These are phyloP conservation scores for Leptestheria dahalacensis DNA, from an alignment of 1,140 invertebrate genomes.

Conservation along the genomic window DNA sequence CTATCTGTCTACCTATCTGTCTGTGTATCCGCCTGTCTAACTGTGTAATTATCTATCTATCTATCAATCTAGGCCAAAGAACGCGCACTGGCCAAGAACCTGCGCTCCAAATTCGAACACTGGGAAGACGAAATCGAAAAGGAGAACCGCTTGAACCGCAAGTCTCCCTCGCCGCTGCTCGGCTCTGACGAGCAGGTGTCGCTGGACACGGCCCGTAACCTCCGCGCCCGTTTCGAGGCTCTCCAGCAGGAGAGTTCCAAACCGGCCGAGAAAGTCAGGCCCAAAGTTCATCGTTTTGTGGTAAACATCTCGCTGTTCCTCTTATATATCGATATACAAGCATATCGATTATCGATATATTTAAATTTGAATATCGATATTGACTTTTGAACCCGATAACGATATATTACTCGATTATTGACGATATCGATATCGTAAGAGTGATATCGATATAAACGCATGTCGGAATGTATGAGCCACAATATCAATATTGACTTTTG, in stretches of 20 bases:
- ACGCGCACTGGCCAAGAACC: constrained; percentile 63
- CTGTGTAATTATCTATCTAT: neutral
- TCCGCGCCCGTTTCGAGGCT: constrained; percentile 69
- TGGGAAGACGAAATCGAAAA: constrained; percentile 55
- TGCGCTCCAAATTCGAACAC: constrained; percentile 79
- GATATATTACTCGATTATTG: no score
- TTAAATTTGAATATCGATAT: no score
- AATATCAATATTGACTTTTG: no score
- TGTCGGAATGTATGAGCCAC: no score
- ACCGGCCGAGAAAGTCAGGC: constrained; percentile 36
- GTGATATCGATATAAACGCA: no score
- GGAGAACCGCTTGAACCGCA: constrained; percentile 28
- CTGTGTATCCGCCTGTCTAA: neutral
- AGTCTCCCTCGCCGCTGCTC: constrained; percentile 21
- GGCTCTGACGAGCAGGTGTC: constrained; percentile 26
- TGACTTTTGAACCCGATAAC: no score
- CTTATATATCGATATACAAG: no score
- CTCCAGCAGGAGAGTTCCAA: constrained; percentile 38
- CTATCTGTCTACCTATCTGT: neutral
- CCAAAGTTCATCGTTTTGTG: constrained; percentile 70
- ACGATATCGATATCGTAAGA: no score
- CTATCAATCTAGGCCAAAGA: constrained; percentile 41
- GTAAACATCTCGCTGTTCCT: neutral
- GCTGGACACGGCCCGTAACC: constrained; percentile 60
- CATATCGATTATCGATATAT: no score